Evolutionary conservation across 2,888 invertebrate species (phyloP).

Genomic region (Tenthredo notha): DNA sequence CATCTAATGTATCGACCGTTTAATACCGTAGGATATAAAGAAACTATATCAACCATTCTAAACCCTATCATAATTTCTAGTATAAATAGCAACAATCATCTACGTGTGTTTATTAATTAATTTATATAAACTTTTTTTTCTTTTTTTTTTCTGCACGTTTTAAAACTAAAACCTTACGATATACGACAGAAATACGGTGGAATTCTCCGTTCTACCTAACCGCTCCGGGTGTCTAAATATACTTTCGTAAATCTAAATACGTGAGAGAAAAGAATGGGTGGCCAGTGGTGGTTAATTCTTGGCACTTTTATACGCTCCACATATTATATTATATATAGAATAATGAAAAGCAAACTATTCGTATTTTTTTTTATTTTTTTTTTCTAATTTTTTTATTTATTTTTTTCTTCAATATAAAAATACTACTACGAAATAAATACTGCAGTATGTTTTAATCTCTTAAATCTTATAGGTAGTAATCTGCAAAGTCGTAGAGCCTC

Average conservation of each 20-base stretch:
- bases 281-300: slow-evolving; percentile 15
- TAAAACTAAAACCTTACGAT: too few species aligned
- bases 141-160: too few species aligned
- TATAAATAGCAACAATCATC: not conserved
- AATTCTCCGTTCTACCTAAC: not conserved
- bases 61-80: not conserved
- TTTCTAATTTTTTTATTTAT: not conserved
- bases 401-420: not conserved
- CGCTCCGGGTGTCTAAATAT: slow-evolving; percentile 38
- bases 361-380: not conserved
- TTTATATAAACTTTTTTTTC: not conserved
- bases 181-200: not conserved
- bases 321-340: not conserved
- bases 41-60: not conserved
- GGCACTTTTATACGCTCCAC: slow-evolving; percentile 4
- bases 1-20: slow-evolving; percentile 20
- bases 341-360: not conserved
- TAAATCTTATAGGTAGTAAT: not conserved
- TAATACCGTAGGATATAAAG: not conserved
- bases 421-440: too few species aligned
- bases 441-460: not conserved
- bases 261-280: slow-evolving; percentile 43
- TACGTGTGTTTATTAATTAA: not conserved
- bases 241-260: slow-evolving; percentile 52
- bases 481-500: not conserved